These are phyloP conservation scores for Alviniconcha marisindica DNA, from an alignment of 1,140 invertebrate genomes.

Conservation along the genomic window DNA sequence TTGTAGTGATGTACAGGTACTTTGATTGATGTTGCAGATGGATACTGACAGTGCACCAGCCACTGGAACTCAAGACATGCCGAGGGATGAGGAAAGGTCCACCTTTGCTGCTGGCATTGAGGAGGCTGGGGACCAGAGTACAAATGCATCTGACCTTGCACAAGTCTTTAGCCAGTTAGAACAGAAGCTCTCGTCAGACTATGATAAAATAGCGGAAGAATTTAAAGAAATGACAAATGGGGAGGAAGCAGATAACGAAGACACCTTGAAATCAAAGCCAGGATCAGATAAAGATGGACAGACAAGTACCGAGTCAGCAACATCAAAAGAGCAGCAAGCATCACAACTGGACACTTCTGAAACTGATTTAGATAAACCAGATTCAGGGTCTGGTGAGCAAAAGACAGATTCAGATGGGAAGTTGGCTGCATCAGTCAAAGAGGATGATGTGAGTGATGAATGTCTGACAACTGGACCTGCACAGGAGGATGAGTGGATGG, in stretches of 20 bases:
- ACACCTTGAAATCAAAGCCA: neutral
- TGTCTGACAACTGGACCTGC: slow-evolving; percentile 10
- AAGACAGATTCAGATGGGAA: neutral
- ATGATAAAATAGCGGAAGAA: neutral
- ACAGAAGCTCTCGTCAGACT: neutral
- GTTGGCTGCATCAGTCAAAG: neutral
- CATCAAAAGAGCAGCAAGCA: neutral
- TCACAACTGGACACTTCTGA: neutral
- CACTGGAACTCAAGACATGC: too few relatives aligned
- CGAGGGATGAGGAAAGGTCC: too few relatives aligned
- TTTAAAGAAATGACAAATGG: neutral
- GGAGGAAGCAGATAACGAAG: neutral
- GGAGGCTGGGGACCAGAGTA: neutral
- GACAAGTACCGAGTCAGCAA: neutral
- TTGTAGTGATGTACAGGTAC: too few relatives aligned
- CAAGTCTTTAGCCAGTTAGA: neutral
- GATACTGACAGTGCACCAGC: too few relatives aligned
- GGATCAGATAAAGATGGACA: too few relatives aligned
- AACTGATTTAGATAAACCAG: neutral
- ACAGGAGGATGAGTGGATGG: slow-evolving; percentile 45
- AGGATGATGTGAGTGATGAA: slow-evolving; percentile 24
- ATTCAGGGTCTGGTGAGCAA: neutral
- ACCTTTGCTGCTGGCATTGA: too few relatives aligned
- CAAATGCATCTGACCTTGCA: neutral
- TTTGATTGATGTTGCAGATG: too few relatives aligned